Conservation (phyloP, 2,797 vertebrate species). For the Trichosurus vulpecula region DNA sequence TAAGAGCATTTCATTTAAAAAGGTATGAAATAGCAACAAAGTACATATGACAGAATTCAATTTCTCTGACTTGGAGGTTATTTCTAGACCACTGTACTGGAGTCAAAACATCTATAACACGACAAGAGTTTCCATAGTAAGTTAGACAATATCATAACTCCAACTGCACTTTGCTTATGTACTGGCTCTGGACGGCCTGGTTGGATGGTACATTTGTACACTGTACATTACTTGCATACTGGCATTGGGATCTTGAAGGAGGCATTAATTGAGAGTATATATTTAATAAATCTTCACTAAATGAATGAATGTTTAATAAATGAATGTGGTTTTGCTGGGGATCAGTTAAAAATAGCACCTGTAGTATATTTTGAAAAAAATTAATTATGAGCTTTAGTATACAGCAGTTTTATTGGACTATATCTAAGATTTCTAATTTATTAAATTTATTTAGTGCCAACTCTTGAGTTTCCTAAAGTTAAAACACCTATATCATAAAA, state of each 20-base stretch:
- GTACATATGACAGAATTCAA: background rate
- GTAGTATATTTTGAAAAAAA: background rate
- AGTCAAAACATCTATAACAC: background rate
- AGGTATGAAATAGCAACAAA: background rate
- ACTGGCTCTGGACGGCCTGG: too few species aligned
- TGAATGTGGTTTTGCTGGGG: background rate
- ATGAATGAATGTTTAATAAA: background rate
- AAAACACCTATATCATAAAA: background rate
- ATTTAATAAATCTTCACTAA: background rate
- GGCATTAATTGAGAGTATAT: background rate
- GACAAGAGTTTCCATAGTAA: background rate
- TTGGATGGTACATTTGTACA: too few species aligned
- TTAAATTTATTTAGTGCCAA: background rate
- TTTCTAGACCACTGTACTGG: background rate
- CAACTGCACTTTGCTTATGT: background rate
- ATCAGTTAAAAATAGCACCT: background rate
- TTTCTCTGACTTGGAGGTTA: background rate
- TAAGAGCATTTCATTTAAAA: background rate
- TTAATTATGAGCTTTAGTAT: background rate
- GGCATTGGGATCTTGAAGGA: background rate
- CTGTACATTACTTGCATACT: background rate
- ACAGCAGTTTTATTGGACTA: background rate
- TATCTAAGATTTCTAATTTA: background rate
- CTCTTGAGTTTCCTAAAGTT: background rate
- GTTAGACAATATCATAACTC: background rate